These are phyloP conservation scores for Drosophila carrolli DNA, from an alignment of 1,140 invertebrate genomes.

Conservation along the genomic window DNA sequence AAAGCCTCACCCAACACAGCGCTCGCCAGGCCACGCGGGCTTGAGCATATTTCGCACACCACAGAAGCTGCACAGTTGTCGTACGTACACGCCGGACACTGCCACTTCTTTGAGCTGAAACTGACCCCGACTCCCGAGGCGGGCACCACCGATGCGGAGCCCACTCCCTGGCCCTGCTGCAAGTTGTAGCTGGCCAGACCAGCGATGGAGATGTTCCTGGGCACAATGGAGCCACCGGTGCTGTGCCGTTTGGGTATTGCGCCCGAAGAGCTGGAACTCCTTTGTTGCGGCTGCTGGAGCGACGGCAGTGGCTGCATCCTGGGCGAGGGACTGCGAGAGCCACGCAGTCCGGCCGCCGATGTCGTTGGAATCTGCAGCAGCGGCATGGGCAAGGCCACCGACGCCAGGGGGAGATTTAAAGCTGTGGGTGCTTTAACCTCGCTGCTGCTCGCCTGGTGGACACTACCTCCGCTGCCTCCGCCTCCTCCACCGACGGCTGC, in stretches of 20 bases:
- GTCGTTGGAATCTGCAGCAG: slow-evolving; percentile 47
- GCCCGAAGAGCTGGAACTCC: slow-evolving; percentile 36
- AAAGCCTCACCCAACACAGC: slow-evolving; percentile 68
- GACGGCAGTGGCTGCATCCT: slow-evolving; percentile 29
- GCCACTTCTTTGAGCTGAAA: slow-evolving; percentile 86
- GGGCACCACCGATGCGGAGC: slow-evolving; percentile 10
- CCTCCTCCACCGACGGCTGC: neutral
- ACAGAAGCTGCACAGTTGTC: slow-evolving; percentile 89
- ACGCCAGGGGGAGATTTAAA: slow-evolving; percentile 13
- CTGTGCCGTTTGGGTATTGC: slow-evolving; percentile 82
- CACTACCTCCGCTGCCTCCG: neutral
- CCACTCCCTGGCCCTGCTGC: slow-evolving; percentile 36
- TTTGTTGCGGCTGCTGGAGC: slow-evolving; percentile 12
- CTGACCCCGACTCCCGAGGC: slow-evolving; percentile 1
- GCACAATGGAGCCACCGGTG: slow-evolving; percentile 74
- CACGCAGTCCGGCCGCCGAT: slow-evolving; percentile 37
- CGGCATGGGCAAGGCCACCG: slow-evolving; percentile 25
- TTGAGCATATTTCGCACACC: slow-evolving; percentile 94
- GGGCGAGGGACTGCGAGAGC: slow-evolving; percentile 67
- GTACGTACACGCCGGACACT: slow-evolving; percentile 92
- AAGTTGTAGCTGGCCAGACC: slow-evolving; percentile 63
- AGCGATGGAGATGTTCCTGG: slow-evolving; percentile 59
- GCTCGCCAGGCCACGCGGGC: slow-evolving; percentile 85
- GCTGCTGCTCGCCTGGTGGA: neutral
- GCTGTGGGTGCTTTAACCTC: slow-evolving; percentile 17